Evolutionary conservation across 2,888 invertebrate genomes (phyloP), one percentile per base, ranked within the genome.

Genomic region (Dichetophora obliterata): DNA sequence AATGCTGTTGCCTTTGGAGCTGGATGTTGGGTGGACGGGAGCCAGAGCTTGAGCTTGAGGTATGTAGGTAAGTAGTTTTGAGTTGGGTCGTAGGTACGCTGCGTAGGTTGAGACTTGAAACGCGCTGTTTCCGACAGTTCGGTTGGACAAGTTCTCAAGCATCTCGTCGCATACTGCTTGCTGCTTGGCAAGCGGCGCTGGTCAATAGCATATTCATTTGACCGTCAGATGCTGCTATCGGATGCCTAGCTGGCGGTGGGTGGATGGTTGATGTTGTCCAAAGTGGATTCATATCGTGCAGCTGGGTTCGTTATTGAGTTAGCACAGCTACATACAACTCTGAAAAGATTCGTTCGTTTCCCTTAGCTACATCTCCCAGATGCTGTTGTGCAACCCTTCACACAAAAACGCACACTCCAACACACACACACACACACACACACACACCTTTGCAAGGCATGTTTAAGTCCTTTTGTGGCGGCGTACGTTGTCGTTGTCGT

Each of bases 41-140:
- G 68, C 61, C 50, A 48, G 57, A 52, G 52, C 69, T 75, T 52
- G 63, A 34, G 69, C 54, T 66, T 61, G 57, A 59, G 48, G 77
- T 22, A 77, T 68, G 75, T 68, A 78, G 76, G 78, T 77, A 81
- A 81, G 79, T 79, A 81, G 80, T 79, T 83, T 81, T 79, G 78
- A 80, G 78, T 80, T 77, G 73, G 76, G 72, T 77, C 81, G 82
- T 79, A 78, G 74, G 77, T 80, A 80, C 63, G 8, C 27, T 68
- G 68, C 50, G 48, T 50, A 68, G 50, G 68, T 68, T 68, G 68
- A 22, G 48, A 50, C 68, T 82, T 85, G 80, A 83, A 83, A 81
- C 82, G 82, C 83, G 81, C 84, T 86, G 84, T 83, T 84, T 81
- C 82, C 82, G 84, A 84, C 84, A 85, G 82, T 85, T 83, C 83